Percentiles rank a stretch among this genome's conserved stretches.
Conservation (phyloP, 2,113 vertebrate species). For the Nothoprocta pentlandii region DNA sequence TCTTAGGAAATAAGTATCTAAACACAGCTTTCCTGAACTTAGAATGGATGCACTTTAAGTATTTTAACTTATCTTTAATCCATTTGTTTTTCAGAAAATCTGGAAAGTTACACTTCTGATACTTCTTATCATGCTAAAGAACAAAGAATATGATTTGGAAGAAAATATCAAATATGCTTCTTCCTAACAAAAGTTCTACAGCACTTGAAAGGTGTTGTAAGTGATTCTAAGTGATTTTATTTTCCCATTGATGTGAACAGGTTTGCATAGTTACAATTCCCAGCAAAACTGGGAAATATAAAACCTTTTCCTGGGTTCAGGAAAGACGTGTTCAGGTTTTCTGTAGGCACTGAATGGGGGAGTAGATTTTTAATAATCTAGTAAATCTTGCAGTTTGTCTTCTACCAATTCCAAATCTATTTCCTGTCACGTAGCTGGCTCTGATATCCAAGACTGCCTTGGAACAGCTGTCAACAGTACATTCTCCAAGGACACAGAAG, state of each 20-base stretch:
- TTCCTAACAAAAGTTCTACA: background rate
- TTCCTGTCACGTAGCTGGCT: conserved; percentile 29
- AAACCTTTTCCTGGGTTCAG: background rate
- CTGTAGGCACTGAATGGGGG: background rate
- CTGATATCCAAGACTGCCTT: conserved; percentile 15
- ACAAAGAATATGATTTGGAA: conserved; percentile 33
- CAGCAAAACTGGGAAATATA: background rate
- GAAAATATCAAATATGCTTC: background rate
- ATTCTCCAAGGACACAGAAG: conserved; percentile 90
- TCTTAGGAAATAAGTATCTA: background rate
- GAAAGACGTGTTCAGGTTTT: background rate
- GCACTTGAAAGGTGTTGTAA: background rate
- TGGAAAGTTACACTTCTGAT: conserved; percentile 8
- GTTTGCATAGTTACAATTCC: background rate
- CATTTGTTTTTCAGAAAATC: conserved; percentile 73
- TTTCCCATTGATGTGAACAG: background rate
- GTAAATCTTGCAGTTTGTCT: background rate
- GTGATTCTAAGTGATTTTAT: background rate
- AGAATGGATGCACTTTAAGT: background rate
- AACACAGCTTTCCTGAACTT: background rate
- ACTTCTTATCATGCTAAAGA: conserved; percentile 23
- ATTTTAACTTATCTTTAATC: background rate
- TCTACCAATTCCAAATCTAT: background rate
- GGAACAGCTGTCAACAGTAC: conserved; percentile 91
- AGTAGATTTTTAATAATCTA: background rate